phyloP scores from a whole-genome alignment of 2,113 vertebrate genomes.

The Mesembrinibis cayennensis region DNA sequence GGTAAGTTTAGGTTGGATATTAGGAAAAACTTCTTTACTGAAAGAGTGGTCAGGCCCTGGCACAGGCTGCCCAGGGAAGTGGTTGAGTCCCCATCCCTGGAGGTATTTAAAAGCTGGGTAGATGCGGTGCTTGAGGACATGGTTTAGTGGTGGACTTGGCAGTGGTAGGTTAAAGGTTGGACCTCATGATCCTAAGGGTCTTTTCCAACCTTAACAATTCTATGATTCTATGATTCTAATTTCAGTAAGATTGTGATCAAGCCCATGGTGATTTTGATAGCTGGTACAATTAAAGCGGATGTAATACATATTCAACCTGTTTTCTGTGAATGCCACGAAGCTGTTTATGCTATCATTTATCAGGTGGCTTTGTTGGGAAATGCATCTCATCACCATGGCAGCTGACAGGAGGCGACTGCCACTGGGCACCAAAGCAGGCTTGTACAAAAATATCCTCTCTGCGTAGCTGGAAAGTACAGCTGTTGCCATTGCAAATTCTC shows the following conservation, averaged over 20 bases:
- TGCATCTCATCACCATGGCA: background rate
- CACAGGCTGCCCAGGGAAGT: no score
- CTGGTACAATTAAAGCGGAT: background rate
- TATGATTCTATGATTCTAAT: no score
- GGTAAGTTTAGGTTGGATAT: no score
- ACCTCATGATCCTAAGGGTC: no score
- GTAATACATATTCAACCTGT: background rate
- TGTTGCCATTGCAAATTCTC: background rate
- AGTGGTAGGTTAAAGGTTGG: no score
- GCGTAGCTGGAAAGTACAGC: background rate
- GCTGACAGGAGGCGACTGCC: background rate
- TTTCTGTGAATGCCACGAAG: background rate
- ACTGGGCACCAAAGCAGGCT: background rate
- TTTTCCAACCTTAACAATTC: no score
- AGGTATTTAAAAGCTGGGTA: no score
- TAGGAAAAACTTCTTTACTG: no score
- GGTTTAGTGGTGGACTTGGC: no score
- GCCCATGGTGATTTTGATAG: background rate
- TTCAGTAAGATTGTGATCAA: background rate
- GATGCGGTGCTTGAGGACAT: no score
- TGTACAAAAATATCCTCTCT: background rate
- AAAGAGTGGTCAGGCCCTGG: no score
- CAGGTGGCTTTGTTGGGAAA: slow-evolving; percentile 31
- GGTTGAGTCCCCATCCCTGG: no score
- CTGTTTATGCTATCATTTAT: slow-evolving; percentile 28